Evolutionary conservation across 2,797 vertebrate genomes (phyloP).

Genomic region (Brachymystax lenok): DNA sequence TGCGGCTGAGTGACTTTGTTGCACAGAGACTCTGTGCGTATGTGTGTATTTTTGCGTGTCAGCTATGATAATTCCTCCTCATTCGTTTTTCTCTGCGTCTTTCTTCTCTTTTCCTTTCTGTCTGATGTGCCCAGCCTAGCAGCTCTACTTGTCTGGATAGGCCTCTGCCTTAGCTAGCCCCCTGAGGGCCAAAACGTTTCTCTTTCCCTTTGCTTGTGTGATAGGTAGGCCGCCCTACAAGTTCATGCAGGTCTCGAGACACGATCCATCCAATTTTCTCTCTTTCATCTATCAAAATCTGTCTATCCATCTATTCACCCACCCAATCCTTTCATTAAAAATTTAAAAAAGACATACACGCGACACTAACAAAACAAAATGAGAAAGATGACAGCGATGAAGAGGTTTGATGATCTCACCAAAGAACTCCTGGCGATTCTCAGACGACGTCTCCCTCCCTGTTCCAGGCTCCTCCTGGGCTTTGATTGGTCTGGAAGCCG

Average conservation of each 20-base stretch:
- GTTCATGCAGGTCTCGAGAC: conserved; percentile 67
- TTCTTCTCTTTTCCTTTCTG: background rate
- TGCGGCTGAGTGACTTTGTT: background rate
- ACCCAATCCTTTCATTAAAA: conserved; percentile 22
- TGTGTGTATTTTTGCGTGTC: background rate
- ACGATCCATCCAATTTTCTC: conserved; percentile 51
- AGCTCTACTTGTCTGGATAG: conserved; percentile 61
- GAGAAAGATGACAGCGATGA: conserved; percentile 26
- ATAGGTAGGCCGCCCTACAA: conserved; percentile 43
- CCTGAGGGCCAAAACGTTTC: conserved; percentile 26
- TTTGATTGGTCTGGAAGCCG: conserved; percentile 49
- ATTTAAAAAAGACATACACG: background rate
- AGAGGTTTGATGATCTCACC: conserved; percentile 70
- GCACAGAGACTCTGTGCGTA: background rate
- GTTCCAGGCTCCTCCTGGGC: conserved; percentile 66
- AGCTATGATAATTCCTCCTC: conserved; percentile 5
- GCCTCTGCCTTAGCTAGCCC: conserved; percentile 38
- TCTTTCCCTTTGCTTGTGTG: conserved; percentile 39
- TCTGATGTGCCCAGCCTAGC: conserved; percentile 2
- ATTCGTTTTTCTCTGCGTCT: background rate
- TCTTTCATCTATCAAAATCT: conserved; percentile 65
- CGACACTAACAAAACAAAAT: conserved; percentile 32
- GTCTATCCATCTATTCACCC: conserved; percentile 36
- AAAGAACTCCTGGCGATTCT: conserved; percentile 84
- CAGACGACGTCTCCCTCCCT: conserved; percentile 58